Percentiles rank a stretch among this genome's conserved stretches.
Conservation (phyloP, 2,888 invertebrate species). For the Brachycybe producta region DNA sequence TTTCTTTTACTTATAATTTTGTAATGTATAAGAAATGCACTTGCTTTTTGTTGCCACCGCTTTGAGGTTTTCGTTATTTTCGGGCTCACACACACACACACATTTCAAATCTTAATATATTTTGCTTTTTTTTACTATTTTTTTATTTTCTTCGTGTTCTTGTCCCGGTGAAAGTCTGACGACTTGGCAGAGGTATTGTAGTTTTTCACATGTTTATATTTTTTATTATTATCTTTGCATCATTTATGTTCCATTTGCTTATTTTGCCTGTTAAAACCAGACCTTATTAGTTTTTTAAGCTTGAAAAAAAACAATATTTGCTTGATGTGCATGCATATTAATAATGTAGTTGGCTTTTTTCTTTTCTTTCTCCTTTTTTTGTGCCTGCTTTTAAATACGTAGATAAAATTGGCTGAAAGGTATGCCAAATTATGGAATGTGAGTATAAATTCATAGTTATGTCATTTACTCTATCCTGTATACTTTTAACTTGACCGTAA, state of each 20-base stretch:
- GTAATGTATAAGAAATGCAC: no score
- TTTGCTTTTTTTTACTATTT: neutral
- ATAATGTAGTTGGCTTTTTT: no score
- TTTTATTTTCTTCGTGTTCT: constrained; percentile 12
- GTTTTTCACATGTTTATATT: neutral
- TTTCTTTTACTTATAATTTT: no score
- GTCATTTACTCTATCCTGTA: neutral
- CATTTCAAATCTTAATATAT: no score
- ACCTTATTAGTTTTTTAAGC: no score
- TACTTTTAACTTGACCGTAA: no score
- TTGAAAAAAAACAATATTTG: no score
- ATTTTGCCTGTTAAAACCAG: no score
- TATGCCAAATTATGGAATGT: neutral
- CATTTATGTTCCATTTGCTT: neutral
- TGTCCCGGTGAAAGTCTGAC: constrained; percentile 6
- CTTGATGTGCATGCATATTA: no score
- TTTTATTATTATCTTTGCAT: neutral
- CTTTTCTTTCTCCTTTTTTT: neutral
- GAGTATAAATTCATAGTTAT: neutral
- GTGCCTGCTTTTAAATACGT: neutral
- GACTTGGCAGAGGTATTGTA: constrained; percentile 16
- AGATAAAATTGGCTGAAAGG: neutral
- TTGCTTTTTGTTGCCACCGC: no score
- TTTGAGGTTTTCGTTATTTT: no score
- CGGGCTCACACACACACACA: no score